Evolutionary conservation across 2,113 vertebrate species (phyloP).

Genomic region (Rhagologus leucostigma): DNA sequence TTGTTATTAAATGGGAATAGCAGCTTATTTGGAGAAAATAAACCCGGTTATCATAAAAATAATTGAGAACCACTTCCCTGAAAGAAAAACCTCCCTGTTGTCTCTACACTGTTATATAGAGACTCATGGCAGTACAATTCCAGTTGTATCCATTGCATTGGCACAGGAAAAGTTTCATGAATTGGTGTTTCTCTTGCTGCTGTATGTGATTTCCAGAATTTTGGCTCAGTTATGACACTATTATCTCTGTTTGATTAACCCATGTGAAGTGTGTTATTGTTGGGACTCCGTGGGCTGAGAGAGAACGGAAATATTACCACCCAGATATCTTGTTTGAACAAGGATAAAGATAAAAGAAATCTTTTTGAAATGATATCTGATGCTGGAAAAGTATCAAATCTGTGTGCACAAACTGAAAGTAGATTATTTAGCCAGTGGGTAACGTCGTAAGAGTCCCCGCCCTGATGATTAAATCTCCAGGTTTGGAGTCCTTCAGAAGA

Average conservation of each 20-base stretch:
- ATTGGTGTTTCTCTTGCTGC: not conserved
- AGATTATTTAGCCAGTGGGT: constrained; percentile 21
- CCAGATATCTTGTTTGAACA: constrained; percentile 45
- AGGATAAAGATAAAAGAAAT: constrained; percentile 40
- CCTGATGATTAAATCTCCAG: not conserved
- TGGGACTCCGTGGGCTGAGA: not conserved
- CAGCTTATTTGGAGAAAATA: not conserved
- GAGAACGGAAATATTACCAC: constrained; percentile 33
- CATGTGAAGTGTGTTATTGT: not conserved
- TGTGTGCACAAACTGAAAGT: not conserved
- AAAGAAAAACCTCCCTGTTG: not conserved
- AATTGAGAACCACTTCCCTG: not conserved
- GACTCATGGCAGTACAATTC: not conserved
- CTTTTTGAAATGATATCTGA: constrained; percentile 3
- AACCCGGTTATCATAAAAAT: not conserved
- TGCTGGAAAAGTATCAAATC: constrained; percentile 20
- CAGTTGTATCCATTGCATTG: not conserved
- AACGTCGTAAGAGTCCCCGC: not conserved
- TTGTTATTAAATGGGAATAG: not conserved
- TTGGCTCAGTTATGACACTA: not conserved
- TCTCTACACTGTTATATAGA: not conserved
- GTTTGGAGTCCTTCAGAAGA: not conserved
- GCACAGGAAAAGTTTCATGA: not conserved
- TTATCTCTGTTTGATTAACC: constrained; percentile 18
- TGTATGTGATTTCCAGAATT: not conserved